Evolutionary conservation across 2,888 invertebrate genomes (phyloP), one percentile per base, ranked within the genome.

Genomic region (Barypeithes pellucidus): DNA sequence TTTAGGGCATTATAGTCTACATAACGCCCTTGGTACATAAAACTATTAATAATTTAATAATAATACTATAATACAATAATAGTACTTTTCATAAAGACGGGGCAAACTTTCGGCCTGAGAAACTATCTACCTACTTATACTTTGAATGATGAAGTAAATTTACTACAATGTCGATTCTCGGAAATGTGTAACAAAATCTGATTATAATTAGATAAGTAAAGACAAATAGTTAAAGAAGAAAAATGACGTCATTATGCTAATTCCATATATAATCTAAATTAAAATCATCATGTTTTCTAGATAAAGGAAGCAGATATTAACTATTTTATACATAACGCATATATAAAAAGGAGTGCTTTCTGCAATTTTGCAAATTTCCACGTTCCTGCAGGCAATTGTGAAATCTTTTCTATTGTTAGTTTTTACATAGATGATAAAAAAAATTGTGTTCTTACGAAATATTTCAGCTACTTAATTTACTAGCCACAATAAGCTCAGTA

Each of bases 301-400:
- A 50, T 50, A 12, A 22, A 22, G 24, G 20, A 22, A 22, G 22
- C 11, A 50, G 50, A 50, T 50, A 50, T 12, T 22, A 12, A 22
- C 2, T 5, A 1, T 22, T 50, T 50, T 24, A 24, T n/a, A 50
- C 16, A n/a, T 50, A n/a, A 22, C 22, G 9, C 24, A 50, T 20
- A 43, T 16, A 43, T n/a, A 39, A 39, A 47, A 43, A 45, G 8
- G 16, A 20, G 24, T 24, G 11, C 24, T 50, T 50, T 50, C 7
- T 50, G 50, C 50, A 50, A 50, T 50, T 11, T 24, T n/a, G 50
- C 50, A 50, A 50, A 50, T 50, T 47, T 47, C 2, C 20, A 47
- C 20, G 24, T 22, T 50, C 16, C 8, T 8, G 43, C 16, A 1
- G 4, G n/a, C 12, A 12, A 47, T 47, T 47, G 18, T 47, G n/a